Percentiles rank a stretch among this genome's conserved stretches.
Conservation (phyloP, 2,888 invertebrate genomes). For the Dasysyrphus tricinctus region DNA sequence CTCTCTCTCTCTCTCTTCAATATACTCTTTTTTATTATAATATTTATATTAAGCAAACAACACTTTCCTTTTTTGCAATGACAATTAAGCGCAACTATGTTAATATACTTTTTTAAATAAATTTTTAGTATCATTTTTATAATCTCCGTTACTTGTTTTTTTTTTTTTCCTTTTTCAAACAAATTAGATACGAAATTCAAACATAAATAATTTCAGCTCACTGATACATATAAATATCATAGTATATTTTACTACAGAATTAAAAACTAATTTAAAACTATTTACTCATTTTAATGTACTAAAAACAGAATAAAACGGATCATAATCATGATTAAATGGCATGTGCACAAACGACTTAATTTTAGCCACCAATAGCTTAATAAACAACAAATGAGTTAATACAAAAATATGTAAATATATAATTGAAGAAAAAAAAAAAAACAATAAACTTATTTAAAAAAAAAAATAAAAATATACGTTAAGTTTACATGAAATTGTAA, state of each 20-base stretch:
- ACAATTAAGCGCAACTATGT: conserved; percentile 57
- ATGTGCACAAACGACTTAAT: conserved; percentile 67
- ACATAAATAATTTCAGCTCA: conserved; percentile 45
- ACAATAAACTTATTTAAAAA: conserved; percentile 18
- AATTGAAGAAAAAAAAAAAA: conserved; percentile 36
- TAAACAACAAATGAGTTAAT: conserved; percentile 52
- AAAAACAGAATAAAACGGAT: conserved; percentile 24
- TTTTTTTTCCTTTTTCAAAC: conserved; percentile 27
- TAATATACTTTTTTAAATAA: conserved; percentile 21
- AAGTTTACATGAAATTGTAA: conserved; percentile 49
- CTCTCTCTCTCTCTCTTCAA: conserved; percentile 40
- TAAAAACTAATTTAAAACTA: conserved; percentile 37
- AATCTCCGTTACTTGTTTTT: conserved; percentile 12
- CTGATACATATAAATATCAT: conserved; percentile 62
- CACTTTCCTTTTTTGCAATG: conserved; percentile 53
- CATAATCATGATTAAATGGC: conserved; percentile 56
- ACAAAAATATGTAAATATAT: conserved; percentile 36
- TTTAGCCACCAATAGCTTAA: conserved; percentile 71
- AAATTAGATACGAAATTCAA: conserved; percentile 31
- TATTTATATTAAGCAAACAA: conserved; percentile 48
- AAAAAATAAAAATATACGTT: conserved; percentile 18
- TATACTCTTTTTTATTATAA: conserved; percentile 28
- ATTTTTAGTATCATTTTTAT: conserved; percentile 26
- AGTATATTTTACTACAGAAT: conserved; percentile 6
- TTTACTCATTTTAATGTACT: conserved; percentile 51